Conservation (phyloP, 2,113 vertebrate genomes). For the Phylloscopus trochilus region DNA sequence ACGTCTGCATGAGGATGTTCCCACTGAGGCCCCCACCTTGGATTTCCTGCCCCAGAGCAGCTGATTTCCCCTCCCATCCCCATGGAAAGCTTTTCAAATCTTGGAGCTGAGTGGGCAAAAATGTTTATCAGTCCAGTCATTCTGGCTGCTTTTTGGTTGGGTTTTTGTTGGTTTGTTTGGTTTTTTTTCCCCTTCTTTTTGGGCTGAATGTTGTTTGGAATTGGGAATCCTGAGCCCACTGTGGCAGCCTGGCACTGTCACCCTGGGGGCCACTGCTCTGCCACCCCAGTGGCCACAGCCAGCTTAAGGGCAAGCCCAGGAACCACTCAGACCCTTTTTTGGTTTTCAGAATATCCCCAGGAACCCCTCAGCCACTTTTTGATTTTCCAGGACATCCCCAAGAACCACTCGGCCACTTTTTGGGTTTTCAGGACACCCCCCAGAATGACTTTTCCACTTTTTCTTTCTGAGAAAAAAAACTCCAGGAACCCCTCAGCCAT, state of each 20-base stretch:
- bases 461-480: too few relatives aligned
- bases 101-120: background rate
- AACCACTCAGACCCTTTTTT: background rate
- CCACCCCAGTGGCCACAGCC: background rate
- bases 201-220: background rate
- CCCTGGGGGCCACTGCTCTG: background rate
- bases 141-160: background rate
- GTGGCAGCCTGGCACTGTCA: background rate
- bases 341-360: accelerated
- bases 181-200: background rate
- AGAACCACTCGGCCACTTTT: accelerated
- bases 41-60: background rate
- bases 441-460: too few relatives aligned
- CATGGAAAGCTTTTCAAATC: background rate
- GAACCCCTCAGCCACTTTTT: accelerated
- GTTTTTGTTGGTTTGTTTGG: too few relatives aligned
- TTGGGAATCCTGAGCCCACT: accelerated
- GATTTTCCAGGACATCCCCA: accelerated
- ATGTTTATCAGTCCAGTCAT: background rate
- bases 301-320: background rate
- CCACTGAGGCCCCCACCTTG: background rate
- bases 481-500: background rate
- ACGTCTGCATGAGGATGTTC: accelerated
- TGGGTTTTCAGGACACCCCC: background rate
- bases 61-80: background rate